Evolutionary conservation across 2,888 invertebrate genomes (phyloP).

Genomic region (Drosophila mercatorum): DNA sequence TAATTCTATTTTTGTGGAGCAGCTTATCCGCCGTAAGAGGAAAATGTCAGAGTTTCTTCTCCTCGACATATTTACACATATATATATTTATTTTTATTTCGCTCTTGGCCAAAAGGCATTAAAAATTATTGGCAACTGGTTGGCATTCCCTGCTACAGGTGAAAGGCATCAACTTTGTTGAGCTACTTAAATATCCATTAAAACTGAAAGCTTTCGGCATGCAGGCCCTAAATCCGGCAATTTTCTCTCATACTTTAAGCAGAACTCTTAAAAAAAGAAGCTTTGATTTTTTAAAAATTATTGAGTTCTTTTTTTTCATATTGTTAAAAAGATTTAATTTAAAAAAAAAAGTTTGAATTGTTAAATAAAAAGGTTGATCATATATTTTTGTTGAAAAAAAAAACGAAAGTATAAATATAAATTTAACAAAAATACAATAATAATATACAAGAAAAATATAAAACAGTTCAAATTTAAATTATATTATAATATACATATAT

Average conservation of each 20-base stretch:
- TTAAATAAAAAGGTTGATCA: too few relatives aligned
- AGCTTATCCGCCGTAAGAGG: constrained; percentile 13
- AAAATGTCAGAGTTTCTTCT: constrained; percentile 27
- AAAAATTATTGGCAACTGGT: constrained; percentile 30
- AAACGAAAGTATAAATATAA: too few relatives aligned
- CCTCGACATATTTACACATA: neutral
- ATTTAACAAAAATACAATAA: too few relatives aligned
- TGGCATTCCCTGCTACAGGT: constrained; percentile 11
- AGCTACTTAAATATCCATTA: constrained; percentile 21
- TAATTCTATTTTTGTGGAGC: constrained; percentile 46
- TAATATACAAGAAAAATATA: too few relatives aligned
- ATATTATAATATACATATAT: too few relatives aligned
- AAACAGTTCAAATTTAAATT: too few relatives aligned
- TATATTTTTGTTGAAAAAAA: too few relatives aligned
- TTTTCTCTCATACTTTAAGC: neutral
- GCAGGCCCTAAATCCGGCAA: neutral
- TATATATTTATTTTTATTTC: constrained; percentile 17
- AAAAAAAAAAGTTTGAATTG: too few relatives aligned
- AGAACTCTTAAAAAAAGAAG: neutral
- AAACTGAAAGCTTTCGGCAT: constrained; percentile 9
- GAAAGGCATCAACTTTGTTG: constrained; percentile 13
- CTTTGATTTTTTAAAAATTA: neutral
- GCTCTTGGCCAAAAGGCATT: constrained; percentile 17
- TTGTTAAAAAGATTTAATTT: too few relatives aligned
- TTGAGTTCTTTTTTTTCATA: too few relatives aligned